phyloP scores from a whole-genome alignment of 2,888 invertebrate genomes.

The Tromatobia lineatoria region DNA sequence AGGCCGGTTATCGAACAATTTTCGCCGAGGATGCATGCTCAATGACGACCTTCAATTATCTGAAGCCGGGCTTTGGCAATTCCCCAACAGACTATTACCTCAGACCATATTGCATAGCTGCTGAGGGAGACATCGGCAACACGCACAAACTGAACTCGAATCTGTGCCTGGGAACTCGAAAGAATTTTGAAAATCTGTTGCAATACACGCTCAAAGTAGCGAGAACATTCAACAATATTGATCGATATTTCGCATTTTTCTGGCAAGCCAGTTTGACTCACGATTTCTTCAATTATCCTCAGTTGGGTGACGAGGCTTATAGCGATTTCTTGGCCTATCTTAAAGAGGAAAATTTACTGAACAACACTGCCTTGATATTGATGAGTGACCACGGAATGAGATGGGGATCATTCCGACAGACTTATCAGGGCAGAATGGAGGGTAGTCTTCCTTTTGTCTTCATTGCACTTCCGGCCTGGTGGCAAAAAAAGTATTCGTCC shows the following conservation, averaged over 20 bases:
- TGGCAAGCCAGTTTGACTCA: constrained; percentile 95
- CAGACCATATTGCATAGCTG: constrained; percentile 90
- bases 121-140: constrained; percentile 90
- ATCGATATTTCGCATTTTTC: constrained; percentile 92
- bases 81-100: constrained; percentile 95
- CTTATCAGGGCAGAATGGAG: constrained; percentile 95
- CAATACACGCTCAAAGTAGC: constrained; percentile 90
- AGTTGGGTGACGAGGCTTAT: constrained; percentile 90
- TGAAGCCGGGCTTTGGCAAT: constrained; percentile 91
- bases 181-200: constrained; percentile 90
- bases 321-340: constrained; percentile 87
- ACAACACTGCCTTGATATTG: constrained; percentile 90
- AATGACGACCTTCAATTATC: constrained; percentile 93
- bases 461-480: constrained; percentile 91
- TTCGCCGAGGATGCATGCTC: constrained; percentile 94
- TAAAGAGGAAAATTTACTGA: constrained; percentile 86
- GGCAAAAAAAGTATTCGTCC: constrained; percentile 88
- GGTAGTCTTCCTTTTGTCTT: constrained; percentile 94
- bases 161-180: constrained; percentile 90
- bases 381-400: constrained; percentile 97
- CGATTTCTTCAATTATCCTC: constrained; percentile 93
- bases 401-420: constrained; percentile 93
- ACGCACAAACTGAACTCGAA: constrained; percentile 89
- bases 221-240: constrained; percentile 86
- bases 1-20: constrained; percentile 91